Conservation (phyloP, 2,797 vertebrate genomes). For the Oceanodroma leucorhoa region DNA sequence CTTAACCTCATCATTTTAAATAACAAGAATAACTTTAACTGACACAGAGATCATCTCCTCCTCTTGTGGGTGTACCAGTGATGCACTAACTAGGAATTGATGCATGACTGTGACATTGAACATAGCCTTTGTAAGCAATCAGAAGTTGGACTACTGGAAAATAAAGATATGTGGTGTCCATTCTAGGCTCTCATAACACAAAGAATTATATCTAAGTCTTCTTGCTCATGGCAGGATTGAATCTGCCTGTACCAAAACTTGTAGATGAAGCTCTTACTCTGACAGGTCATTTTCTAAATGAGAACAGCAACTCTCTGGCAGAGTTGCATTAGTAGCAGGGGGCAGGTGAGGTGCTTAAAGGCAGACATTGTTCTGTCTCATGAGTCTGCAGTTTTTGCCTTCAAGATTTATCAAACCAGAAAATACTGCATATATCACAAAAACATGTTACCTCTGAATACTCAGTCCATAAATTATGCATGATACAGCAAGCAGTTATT, state of each 20-base stretch:
- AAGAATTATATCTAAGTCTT: not conserved
- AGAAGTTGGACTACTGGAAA: not conserved
- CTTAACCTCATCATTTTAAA: not conserved
- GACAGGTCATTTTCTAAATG: not conserved
- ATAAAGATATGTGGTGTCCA: not conserved
- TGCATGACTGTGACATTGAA: not conserved
- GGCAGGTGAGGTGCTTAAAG: not conserved
- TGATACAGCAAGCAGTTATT: not conserved
- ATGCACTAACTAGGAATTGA: not conserved
- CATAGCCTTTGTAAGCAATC: not conserved
- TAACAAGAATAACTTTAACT: not conserved
- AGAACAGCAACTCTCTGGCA: not conserved
- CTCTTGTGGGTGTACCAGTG: not conserved
- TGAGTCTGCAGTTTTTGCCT: not conserved
- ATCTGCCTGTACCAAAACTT: not conserved
- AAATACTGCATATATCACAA: not conserved
- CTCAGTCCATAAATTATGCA: not conserved
- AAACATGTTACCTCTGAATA: not conserved
- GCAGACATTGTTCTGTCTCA: not conserved
- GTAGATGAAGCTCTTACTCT: not conserved
- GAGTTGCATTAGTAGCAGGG: not conserved
- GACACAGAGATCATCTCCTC: not conserved
- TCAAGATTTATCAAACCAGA: not conserved
- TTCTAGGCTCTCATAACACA: not conserved
- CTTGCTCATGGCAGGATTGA: not conserved